Percentiles rank a stretch among this genome's conserved stretches.
phyloP scores from a whole-genome alignment of 2,888 invertebrate species.

The Drosophila niveifrons region DNA sequence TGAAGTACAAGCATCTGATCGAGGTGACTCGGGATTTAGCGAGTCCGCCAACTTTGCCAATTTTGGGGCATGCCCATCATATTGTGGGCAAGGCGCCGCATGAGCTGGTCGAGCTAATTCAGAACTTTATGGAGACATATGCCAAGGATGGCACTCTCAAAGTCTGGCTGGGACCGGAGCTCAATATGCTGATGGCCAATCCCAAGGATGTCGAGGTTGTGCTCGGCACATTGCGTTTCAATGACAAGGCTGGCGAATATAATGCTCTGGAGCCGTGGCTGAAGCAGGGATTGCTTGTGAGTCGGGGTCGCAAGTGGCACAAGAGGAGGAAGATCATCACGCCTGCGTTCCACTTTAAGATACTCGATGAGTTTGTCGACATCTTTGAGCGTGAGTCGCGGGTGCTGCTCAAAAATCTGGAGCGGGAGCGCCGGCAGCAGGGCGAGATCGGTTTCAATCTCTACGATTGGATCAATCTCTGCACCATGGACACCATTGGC shows the following conservation, averaged over 20 bases:
- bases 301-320: conserved; percentile 84
- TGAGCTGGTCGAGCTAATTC: conserved; percentile 75
- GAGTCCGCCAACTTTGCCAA: conserved; percentile 85
- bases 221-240: conserved; percentile 82
- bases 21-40: conserved; percentile 74
- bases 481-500: conserved; percentile 88
- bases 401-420: conserved; percentile 87
- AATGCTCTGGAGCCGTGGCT: conserved; percentile 86
- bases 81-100: conserved; percentile 86
- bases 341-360: conserved; percentile 93
- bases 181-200: conserved; percentile 78
- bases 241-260: conserved; percentile 87
- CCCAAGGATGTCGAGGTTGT: conserved; percentile 80
- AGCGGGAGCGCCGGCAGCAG: conserved; percentile 86
- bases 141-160: conserved; percentile 67
- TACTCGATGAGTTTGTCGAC: conserved; percentile 90
- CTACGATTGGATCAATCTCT: conserved; percentile 88
- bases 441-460: conserved; percentile 87
- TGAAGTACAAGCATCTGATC: conserved; percentile 76
- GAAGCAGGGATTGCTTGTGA: conserved; percentile 87
- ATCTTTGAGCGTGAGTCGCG: conserved; percentile 89
- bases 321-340: conserved; percentile 90
- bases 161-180: conserved; percentile 83
- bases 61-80: conserved; percentile 86
- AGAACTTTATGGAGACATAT: conserved; percentile 82